Conservation (phyloP, 2,797 vertebrate genomes). For the Rhinophrynus dorsalis region DNA sequence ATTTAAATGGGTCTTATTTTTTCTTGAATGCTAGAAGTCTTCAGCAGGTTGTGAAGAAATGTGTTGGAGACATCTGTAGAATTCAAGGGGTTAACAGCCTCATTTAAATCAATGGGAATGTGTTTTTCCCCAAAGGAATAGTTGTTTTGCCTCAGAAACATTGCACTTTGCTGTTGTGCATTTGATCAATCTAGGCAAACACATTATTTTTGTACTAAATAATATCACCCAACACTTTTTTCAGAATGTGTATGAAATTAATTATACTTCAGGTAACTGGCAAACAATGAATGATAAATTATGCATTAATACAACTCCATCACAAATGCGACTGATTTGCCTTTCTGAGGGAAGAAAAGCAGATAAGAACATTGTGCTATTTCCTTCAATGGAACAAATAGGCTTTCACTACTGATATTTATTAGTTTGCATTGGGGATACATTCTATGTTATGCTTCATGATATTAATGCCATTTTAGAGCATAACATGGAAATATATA, state of each 20-base stretch:
- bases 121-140: too few relatives aligned
- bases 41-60: too few relatives aligned
- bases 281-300: conserved; percentile 79
- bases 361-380: conserved; percentile 70
- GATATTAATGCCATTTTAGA: not conserved
- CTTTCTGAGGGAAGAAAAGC: conserved; percentile 71
- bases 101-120: too few relatives aligned
- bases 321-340: conserved; percentile 72
- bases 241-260: conserved; percentile 71
- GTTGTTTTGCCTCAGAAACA: too few relatives aligned
- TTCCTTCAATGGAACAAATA: conserved; percentile 36
- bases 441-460: not conserved
- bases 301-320: conserved; percentile 77
- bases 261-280: conserved; percentile 71
- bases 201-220: too few relatives aligned
- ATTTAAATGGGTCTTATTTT: too few relatives aligned
- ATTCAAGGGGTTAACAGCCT: too few relatives aligned
- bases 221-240: too few relatives aligned
- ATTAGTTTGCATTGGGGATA: not conserved
- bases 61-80: too few relatives aligned
- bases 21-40: too few relatives aligned
- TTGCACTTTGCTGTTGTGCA: too few relatives aligned
- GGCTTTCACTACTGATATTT: not conserved
- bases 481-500: not conserved
- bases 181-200: too few relatives aligned